phyloP scores from a whole-genome alignment of 2,113 vertebrate genomes.

The Apteryx owenii region DNA sequence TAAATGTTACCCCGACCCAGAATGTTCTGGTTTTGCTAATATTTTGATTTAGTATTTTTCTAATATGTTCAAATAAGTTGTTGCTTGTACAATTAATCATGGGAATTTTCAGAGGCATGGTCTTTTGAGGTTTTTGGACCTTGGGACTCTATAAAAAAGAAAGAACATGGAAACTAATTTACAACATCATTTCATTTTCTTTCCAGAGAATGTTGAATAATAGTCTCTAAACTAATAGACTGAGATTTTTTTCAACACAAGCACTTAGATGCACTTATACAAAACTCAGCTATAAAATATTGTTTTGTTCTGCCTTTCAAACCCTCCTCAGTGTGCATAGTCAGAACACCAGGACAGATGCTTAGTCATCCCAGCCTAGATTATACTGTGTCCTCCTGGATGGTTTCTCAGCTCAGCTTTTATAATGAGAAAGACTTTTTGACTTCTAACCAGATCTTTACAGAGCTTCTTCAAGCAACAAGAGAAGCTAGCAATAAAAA shows the following conservation, averaged over 20 bases:
- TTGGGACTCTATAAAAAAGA: neutral
- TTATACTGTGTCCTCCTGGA: neutral
- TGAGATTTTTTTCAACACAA: neutral
- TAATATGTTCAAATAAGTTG: neutral
- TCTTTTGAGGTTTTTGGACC: neutral
- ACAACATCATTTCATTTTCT: neutral
- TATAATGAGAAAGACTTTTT: neutral
- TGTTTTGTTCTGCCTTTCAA: neutral
- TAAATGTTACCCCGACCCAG: neutral
- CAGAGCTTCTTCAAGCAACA: neutral
- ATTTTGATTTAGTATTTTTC: neutral
- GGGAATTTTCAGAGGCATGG: neutral
- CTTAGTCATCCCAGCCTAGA: neutral
- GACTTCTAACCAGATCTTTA: neutral
- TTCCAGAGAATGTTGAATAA: neutral
- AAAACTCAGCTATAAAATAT: neutral
- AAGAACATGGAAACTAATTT: neutral
- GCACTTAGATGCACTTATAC: neutral
- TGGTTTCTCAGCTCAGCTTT: constrained; percentile 13
- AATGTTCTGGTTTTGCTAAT: neutral
- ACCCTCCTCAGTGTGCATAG: neutral
- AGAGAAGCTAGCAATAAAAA: neutral
- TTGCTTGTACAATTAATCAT: neutral
- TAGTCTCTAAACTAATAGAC: neutral
- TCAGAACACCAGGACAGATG: constrained; percentile 16